Conservation (phyloP, 2,113 vertebrate species). For the Cricetomys ansorgei region DNA sequence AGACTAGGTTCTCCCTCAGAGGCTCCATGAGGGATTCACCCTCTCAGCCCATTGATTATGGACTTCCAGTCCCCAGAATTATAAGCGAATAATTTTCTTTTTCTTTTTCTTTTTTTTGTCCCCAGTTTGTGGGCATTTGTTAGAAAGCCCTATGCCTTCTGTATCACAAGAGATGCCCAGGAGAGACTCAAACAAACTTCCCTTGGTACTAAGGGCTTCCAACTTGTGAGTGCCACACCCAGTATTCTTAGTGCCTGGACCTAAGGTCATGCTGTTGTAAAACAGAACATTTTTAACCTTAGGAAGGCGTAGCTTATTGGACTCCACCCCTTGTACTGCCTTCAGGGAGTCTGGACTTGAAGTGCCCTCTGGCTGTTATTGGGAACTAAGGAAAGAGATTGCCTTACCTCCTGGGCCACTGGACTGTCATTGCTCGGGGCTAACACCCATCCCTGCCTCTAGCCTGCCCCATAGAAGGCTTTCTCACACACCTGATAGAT, state of each 20-base stretch:
- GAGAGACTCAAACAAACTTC: neutral
- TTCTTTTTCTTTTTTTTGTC: neutral
- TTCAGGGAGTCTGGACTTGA: neutral
- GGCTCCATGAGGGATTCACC: neutral
- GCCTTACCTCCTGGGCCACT: no score
- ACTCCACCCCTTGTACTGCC: neutral
- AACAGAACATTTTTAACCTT: neutral
- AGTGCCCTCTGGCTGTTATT: neutral
- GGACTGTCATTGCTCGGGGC: neutral
- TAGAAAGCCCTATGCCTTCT: neutral
- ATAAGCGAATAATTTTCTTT: neutral
- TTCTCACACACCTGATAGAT: neutral
- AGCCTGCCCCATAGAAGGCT: neutral
- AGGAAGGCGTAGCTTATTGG: neutral
- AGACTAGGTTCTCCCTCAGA: neutral
- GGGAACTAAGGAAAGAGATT: neutral
- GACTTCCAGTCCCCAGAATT: neutral
- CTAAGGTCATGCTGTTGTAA: neutral
- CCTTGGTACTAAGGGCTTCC: neutral
- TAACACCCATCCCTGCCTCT: no score
- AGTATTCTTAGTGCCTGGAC: neutral
- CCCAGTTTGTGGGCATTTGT: neutral
- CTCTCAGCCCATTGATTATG: neutral
- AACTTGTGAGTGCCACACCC: neutral
- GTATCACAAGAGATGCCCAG: neutral